These are phyloP conservation scores for Atopsyche davidsoni DNA, from an alignment of 1,140 invertebrate species.

Conservation along the genomic window DNA sequence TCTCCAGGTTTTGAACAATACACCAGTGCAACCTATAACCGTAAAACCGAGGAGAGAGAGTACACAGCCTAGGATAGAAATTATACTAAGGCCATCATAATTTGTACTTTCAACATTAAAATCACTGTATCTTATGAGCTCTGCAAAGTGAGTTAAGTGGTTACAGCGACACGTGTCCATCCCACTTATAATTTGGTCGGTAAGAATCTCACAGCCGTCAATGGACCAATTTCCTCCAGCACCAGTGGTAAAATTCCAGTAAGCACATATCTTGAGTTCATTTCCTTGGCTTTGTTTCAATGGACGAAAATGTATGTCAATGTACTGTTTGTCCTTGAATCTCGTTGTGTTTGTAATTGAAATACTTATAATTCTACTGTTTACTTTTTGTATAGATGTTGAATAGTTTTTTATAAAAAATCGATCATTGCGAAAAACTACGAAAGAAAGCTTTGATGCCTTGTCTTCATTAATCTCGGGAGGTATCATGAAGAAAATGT, in stretches of 20 bases:
- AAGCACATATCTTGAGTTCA: conserved; percentile 39
- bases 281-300: conserved; percentile 33
- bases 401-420: conserved; percentile 33
- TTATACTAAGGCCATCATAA: conserved; percentile 36
- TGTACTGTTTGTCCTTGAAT: conserved; percentile 37
- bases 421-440: conserved; percentile 42
- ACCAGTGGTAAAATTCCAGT: conserved; percentile 41
- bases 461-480: conserved; percentile 30
- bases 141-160: conserved; percentile 49
- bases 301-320: conserved; percentile 39
- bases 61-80: conserved; percentile 42
- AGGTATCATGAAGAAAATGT: conserved; percentile 40
- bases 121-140: conserved; percentile 37
- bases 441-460: conserved; percentile 40
- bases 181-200: conserved; percentile 19
- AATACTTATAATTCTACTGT: conserved; percentile 30
- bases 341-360: conserved; percentile 37
- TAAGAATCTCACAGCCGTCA: conserved; percentile 36
- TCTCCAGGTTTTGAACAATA: conserved; percentile 44
- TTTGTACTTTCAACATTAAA: conserved; percentile 35
- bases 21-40: conserved; percentile 41
- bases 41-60: conserved; percentile 42
- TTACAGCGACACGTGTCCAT: conserved; percentile 44
- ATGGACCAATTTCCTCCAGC: conserved; percentile 38
- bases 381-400: conserved; percentile 32